phyloP scores from a whole-genome alignment of 2,888 invertebrate species.

The Troides aeacus region DNA sequence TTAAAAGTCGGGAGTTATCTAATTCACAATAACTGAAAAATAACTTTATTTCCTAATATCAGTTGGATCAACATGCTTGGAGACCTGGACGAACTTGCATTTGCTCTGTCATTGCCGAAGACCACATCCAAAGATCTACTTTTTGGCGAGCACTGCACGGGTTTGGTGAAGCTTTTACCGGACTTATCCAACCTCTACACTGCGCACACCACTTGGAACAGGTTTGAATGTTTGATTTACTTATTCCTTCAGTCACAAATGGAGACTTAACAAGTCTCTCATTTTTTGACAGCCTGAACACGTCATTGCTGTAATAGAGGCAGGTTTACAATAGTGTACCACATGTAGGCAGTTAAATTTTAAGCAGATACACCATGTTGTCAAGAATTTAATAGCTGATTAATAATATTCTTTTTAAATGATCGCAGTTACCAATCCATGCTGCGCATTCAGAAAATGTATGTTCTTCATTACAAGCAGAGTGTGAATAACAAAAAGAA shows the following conservation, averaged over 20 bases:
- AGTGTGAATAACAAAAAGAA: slow-evolving; percentile 40
- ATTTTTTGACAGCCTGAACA: no score
- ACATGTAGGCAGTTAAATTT: no score
- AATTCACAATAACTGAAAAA: no score
- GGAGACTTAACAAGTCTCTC: neutral
- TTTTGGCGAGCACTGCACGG: slow-evolving; percentile 82
- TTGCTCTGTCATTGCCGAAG: slow-evolving; percentile 55
- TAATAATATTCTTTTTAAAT: neutral
- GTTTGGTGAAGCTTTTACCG: slow-evolving; percentile 82
- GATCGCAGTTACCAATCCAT: slow-evolving; percentile 80
- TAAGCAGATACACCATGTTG: no score
- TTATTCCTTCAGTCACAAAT: neutral
- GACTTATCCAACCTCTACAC: slow-evolving; percentile 80
- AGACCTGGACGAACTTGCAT: slow-evolving; percentile 82
- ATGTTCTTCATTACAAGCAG: slow-evolving; percentile 76
- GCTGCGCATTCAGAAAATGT: slow-evolving; percentile 84
- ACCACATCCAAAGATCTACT: slow-evolving; percentile 46
- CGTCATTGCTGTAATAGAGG: no score
- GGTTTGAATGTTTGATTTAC: slow-evolving; percentile 44
- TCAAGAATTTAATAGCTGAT: no score
- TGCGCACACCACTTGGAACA: slow-evolving; percentile 84
- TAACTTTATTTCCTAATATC: slow-evolving; percentile 12
- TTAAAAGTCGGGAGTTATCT: no score
- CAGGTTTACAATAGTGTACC: no score
- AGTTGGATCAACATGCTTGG: slow-evolving; percentile 82